phyloP scores from a whole-genome alignment of 2,888 invertebrate species.

The Parnassius orleans region DNA sequence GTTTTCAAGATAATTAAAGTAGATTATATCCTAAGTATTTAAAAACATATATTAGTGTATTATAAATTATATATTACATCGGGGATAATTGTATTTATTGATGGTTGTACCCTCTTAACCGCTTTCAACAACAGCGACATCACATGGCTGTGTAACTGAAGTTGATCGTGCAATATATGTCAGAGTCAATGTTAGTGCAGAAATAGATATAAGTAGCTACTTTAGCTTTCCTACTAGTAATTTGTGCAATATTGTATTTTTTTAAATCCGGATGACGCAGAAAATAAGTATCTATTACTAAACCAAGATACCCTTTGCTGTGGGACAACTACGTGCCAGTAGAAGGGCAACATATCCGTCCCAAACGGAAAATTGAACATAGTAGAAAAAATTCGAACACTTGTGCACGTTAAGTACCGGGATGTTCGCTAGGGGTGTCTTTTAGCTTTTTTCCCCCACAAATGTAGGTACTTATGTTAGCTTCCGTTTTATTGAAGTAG shows the following conservation, averaged over 20 bases:
- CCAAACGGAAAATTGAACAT: constrained; percentile 42
- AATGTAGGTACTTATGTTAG: constrained; percentile 42
- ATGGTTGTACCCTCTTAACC: too few species aligned
- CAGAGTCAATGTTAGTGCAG: too few species aligned
- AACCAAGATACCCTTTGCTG: neutral
- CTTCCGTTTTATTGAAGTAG: constrained; percentile 59
- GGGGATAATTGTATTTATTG: too few species aligned
- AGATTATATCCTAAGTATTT: too few species aligned
- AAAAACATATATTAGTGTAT: too few species aligned
- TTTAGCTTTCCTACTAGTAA: too few species aligned
- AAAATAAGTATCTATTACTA: neutral
- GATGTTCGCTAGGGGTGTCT: constrained; percentile 52
- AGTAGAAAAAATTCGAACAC: constrained; percentile 49
- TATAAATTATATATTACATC: too few species aligned
- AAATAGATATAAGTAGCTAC: too few species aligned
- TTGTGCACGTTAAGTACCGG: constrained; percentile 50
- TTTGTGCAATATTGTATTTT: neutral
- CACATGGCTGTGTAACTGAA: too few species aligned
- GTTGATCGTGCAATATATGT: too few species aligned
- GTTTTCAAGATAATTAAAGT: too few species aligned
- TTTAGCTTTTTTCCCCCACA: constrained; percentile 45
- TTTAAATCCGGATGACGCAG: neutral
- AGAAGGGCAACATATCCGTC: constrained; percentile 36
- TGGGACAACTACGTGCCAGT: neutral
- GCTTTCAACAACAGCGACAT: too few species aligned